Conservation (phyloP, 2,888 invertebrate genomes). For the Nudaria mundana region DNA sequence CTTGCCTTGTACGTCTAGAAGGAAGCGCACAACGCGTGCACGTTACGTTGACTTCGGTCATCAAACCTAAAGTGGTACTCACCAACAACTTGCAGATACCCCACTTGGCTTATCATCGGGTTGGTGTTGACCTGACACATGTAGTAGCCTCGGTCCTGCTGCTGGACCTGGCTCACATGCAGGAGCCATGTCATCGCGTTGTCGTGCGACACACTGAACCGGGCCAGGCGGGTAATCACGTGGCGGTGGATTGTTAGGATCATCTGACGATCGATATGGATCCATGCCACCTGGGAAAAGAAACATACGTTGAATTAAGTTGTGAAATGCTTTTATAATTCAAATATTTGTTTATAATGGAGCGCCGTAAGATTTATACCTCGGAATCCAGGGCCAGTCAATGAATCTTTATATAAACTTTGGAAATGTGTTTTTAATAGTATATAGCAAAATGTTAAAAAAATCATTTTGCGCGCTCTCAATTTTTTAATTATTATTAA, state of each 20-base stretch:
- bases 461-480: too few relatives aligned
- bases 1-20: too few relatives aligned
- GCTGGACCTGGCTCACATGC: constrained; percentile 94
- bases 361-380: too few relatives aligned
- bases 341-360: too few relatives aligned
- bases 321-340: neutral
- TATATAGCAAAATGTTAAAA: too few relatives aligned
- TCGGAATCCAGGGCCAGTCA: too few relatives aligned
- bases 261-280: constrained; percentile 96
- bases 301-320: neutral
- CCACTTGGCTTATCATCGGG: constrained; percentile 97
- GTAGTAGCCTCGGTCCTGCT: constrained; percentile 94
- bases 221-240: constrained; percentile 94
- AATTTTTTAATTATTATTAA: too few relatives aligned
- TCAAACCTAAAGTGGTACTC: too few relatives aligned
- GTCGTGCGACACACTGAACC: constrained; percentile 94
- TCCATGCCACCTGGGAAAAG: constrained; percentile 91
- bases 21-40: too few relatives aligned
- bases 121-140: constrained; percentile 95
- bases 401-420: too few relatives aligned
- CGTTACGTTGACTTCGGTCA: too few relatives aligned
- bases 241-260: constrained; percentile 95
- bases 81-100: constrained; percentile 96
- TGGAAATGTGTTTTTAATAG: too few relatives aligned
- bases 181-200: constrained; percentile 96